phyloP scores from a whole-genome alignment of 2,888 invertebrate species.

The Drosophila quinaria region DNA sequence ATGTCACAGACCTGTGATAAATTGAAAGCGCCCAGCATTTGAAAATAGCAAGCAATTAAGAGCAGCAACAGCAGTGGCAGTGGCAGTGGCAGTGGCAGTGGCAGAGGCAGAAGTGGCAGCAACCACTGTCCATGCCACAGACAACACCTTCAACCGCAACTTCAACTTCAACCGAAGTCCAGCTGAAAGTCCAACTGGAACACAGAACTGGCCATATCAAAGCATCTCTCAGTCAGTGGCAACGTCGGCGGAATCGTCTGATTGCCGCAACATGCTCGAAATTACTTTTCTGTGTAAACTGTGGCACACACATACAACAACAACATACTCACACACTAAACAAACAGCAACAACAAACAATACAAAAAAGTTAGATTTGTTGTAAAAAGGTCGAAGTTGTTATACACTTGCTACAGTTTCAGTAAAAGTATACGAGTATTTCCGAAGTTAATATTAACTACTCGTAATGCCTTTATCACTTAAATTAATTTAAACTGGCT shows the following conservation, averaged over 20 bases:
- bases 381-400: conserved; percentile 22
- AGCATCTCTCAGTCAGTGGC: conserved; percentile 70
- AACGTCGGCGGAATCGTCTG: conserved; percentile 69
- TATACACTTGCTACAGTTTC: conserved; percentile 37
- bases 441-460: too few relatives aligned
- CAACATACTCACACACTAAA: conserved; percentile 16
- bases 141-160: conserved; percentile 59
- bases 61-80: conserved; percentile 34
- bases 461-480: background rate
- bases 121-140: conserved; percentile 44
- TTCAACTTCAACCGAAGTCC: conserved; percentile 28
- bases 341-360: conserved; percentile 38
- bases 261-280: conserved; percentile 80
- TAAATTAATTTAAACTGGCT: background rate
- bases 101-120: conserved; percentile 13
- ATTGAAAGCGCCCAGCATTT: conserved; percentile 79
- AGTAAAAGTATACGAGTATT: background rate
- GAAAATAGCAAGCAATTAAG: conserved; percentile 81
- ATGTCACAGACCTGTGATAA: conserved; percentile 72
- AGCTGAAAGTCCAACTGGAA: conserved; percentile 25
- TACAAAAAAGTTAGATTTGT: conserved; percentile 41
- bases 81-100: background rate
- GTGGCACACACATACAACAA: conserved; percentile 52
- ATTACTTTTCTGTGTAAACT: conserved; percentile 82
- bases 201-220: conserved; percentile 66